Base-by-base conservation (phyloP, 2,797 vertebrate genomes). In the Lerista edwardsae region DNA sequence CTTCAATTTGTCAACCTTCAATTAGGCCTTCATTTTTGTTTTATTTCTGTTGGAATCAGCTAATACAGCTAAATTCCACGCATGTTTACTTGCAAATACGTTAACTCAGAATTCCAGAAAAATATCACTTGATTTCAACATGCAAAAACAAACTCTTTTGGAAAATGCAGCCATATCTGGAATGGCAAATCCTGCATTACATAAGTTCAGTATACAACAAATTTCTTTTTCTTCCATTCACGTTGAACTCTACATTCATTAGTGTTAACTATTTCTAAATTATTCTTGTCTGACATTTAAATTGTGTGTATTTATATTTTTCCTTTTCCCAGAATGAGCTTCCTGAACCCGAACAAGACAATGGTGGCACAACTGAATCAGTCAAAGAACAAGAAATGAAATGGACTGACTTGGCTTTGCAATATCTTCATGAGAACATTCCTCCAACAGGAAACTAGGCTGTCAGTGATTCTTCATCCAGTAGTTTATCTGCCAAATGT, bases 301-400 rank as follows among this genome's bases (percentile, higher is more conserved):
- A 0, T 0, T 57, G 12, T 73, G 39, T 78, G 87, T 23, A n/a
- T 0, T 0, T 51, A 12, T 73, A 39, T 75, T 88, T 25, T 88
- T 19, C 15, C 82, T 82, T 72, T 91, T 83, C 92, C 84, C 93
- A 99, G 98, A 99, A 97, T 90, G 99, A 99, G 88, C 96, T 99
- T 81, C 98, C 98, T 4, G 98, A 99, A 89, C 98, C 98, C 39
- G 99, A 99, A 87, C 99, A 99, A 93, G 98, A 99, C 95, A 99
- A 98, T 0, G 98, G 98, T 0, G 98, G 98, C 89, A 96, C 97
- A 65, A 99, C 98, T 0, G 99, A 99, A 91, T 99, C 98, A 0
- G 98, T 99, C 83, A 99, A 99, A 88, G 98, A 99, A 80, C 99
- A 99, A 92, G 99, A 99, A 94, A 99, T 99, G 99, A 99, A 99